These are phyloP conservation scores for Drosophila nigrodunni DNA, from an alignment of 1,140 invertebrate genomes.

Conservation along the genomic window DNA sequence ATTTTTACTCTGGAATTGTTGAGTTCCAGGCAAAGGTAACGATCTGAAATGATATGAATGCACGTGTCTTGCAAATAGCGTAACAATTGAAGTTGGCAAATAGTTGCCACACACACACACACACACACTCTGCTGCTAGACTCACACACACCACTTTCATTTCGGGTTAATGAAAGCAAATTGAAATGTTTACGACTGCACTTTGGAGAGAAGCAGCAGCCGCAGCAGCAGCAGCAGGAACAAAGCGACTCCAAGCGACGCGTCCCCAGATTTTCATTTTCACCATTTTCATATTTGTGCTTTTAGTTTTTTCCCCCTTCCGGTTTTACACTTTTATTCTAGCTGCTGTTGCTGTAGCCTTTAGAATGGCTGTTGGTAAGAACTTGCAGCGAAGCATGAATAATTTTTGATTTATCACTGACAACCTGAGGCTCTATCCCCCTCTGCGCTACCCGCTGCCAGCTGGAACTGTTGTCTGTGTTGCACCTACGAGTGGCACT, in stretches of 20 bases:
- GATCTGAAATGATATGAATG: not conserved
- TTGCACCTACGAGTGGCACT: slow-evolving; percentile 4
- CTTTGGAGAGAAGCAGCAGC: slow-evolving; percentile 50
- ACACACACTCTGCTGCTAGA: not conserved
- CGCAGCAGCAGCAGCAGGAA: not conserved
- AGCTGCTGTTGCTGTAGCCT: not conserved
- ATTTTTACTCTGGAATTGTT: slow-evolving; percentile 7
- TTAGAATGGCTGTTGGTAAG: slow-evolving; percentile 31
- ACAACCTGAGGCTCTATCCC: slow-evolving; percentile 30
- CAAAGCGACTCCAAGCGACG: slow-evolving; percentile 28
- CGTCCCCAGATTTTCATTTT: slow-evolving; percentile 64
- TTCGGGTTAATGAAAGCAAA: slow-evolving; percentile 71
- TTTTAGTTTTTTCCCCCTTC: slow-evolving; percentile 55
- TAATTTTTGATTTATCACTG: slow-evolving; percentile 76
- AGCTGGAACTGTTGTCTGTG: slow-evolving; percentile 3
- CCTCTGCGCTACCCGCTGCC: not conserved
- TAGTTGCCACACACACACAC: slow-evolving; percentile 25
- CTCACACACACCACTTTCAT: slow-evolving; percentile 7
- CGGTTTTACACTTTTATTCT: slow-evolving; percentile 20
- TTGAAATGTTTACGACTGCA: slow-evolving; percentile 78
- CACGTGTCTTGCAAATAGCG: slow-evolving; percentile 9
- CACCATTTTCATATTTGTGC: slow-evolving; percentile 4
- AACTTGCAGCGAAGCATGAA: slow-evolving; percentile 45
- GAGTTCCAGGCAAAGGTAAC: slow-evolving; percentile 1
- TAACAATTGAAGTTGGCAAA: slow-evolving; percentile 18